Evolutionary conservation across 2,797 vertebrate species (phyloP), one percentile per base, ranked within the genome.

Genomic region (Xenentodon cancila): DNA sequence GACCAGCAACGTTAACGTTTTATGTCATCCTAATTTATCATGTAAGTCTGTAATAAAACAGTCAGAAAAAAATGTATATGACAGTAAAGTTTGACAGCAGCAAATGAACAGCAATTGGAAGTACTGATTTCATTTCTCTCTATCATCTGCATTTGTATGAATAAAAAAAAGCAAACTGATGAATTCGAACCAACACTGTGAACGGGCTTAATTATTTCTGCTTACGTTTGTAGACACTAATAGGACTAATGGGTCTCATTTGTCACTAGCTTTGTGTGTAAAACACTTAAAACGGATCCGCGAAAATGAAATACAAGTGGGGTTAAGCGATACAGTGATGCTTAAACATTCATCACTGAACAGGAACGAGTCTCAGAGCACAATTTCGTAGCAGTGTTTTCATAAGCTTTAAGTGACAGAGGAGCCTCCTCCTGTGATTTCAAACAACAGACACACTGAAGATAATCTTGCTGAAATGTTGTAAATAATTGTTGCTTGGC

Each of bases 241-340:
- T 17, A 62, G 68, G 47, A 68, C 67, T 84, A 83, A 89, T 77
- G 75, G 70, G 62, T 45, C 73, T 68, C 79, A 72, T 89, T 86
- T 81, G 58, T 88, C 85, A 84, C 2, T 0, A 50, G 65, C 60
- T 64, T 47, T 50, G 44, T 64, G 58, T 73, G 68, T 63, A 79
- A 83, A 85, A 75, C 25, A 58, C 53, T 69, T 34, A 65, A 78
- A 82, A 79, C 12, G 11, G 40, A 71, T 63, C 37, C 30, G 69
- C 48, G 75, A 51, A 30, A 53, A 82, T 63, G 55, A 64, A 77
- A 71, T 0, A n/a, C 12, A 25, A 25, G 16, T 58, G 27, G 48
- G 21, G 20, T 43, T 71, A 19, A 78, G 60, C 27, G 12, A 13
- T n/a, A 51, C 56, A 34, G 64, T 19, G 48, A 43, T 53, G 48